These are phyloP conservation scores for Autographa pulchrina DNA, from an alignment of 2,888 invertebrate genomes.

Conservation along the genomic window DNA sequence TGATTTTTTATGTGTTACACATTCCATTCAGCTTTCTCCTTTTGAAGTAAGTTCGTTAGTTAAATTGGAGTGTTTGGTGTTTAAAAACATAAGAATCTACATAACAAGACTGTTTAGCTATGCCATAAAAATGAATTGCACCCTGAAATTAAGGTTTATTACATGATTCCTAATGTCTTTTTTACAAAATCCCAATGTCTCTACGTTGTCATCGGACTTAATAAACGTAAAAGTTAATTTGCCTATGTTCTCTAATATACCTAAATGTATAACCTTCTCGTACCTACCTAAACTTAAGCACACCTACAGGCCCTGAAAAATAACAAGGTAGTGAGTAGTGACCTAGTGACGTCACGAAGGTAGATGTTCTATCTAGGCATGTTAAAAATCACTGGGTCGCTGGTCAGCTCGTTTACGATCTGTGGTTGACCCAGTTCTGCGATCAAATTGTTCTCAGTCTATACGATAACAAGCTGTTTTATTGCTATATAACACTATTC, in stretches of 20 bases:
- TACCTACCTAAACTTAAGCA: too few species aligned
- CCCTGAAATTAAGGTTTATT: too few species aligned
- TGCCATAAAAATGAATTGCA: background rate
- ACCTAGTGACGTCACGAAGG: background rate
- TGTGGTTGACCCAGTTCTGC: slow-evolving; percentile 55
- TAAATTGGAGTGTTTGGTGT: too few species aligned
- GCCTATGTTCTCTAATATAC: too few species aligned
- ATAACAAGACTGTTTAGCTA: background rate
- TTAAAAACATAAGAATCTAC: too few species aligned
- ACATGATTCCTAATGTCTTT: too few species aligned
- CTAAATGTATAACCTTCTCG: too few species aligned
- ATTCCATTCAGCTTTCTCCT: background rate
- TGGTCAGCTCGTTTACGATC: slow-evolving; percentile 51
- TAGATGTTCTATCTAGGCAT: slow-evolving; percentile 21
- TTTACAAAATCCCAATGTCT: too few species aligned
- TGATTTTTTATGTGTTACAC: background rate
- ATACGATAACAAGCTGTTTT: slow-evolving; percentile 44
- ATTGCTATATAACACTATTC: slow-evolving; percentile 33
- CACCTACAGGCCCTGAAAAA: background rate
- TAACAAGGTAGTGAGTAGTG: background rate
- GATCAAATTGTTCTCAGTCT: slow-evolving; percentile 45
- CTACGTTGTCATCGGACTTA: too few species aligned
- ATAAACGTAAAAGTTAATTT: too few species aligned
- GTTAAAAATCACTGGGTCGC: slow-evolving; percentile 44
- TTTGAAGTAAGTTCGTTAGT: too few species aligned